Evolutionary conservation across 2,113 vertebrate species (phyloP).

Genomic region (Menidia beryllina): DNA sequence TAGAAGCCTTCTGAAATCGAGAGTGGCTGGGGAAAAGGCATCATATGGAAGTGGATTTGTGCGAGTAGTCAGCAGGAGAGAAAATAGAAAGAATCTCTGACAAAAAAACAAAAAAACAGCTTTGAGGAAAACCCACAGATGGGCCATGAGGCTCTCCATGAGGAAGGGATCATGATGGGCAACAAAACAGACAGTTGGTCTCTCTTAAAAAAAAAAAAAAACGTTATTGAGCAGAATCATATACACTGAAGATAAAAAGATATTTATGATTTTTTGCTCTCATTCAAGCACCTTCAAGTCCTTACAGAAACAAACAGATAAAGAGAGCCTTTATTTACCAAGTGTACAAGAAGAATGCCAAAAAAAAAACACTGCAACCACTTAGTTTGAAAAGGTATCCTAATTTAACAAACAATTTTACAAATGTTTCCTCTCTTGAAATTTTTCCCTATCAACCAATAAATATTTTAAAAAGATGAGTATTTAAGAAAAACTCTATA

Average conservation of each 20-base stretch:
- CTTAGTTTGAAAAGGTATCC: neutral
- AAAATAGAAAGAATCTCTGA: constrained; percentile 43
- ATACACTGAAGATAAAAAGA: constrained; percentile 2
- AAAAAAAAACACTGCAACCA: neutral
- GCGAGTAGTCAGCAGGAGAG: constrained; percentile 60
- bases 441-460: neutral
- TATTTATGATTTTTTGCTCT: too few species aligned
- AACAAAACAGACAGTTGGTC: constrained; percentile 44
- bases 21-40: constrained; percentile 37
- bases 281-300: neutral
- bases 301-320: neutral
- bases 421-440: neutral
- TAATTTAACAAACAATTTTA: neutral
- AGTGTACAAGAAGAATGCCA: neutral
- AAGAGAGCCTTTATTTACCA: too few species aligned
- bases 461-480: neutral
- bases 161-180: constrained; percentile 43
- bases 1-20: constrained; percentile 50
- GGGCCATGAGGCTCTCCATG: constrained; percentile 41
- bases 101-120: constrained; percentile 42
- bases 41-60: constrained; percentile 38
- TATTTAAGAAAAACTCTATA: neutral
- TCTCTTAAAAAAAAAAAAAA: too few species aligned
- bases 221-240: constrained; percentile 21
- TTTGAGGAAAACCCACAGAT: constrained; percentile 69